phyloP scores from a whole-genome alignment of 2,113 vertebrate species.

The Larimichthys polyactis region DNA sequence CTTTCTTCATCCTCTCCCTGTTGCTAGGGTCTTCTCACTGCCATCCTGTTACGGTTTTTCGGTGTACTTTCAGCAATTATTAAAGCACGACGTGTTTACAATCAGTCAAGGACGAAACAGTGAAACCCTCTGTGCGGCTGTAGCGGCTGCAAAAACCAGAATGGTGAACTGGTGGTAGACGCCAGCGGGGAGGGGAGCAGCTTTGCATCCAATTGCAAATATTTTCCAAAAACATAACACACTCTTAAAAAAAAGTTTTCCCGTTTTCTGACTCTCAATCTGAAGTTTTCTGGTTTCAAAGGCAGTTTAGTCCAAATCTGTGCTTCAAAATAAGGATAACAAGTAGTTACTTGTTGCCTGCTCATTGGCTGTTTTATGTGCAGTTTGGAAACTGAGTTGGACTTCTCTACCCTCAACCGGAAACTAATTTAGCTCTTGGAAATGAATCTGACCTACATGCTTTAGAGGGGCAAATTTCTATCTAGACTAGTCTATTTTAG shows the following conservation, averaged over 20 bases:
- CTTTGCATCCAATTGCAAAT: constrained; percentile 51
- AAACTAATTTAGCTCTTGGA: constrained; percentile 50
- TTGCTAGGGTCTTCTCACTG: constrained; percentile 83
- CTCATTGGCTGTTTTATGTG: constrained; percentile 14
- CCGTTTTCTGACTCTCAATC: background rate
- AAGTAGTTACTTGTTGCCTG: background rate
- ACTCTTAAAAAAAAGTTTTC: background rate
- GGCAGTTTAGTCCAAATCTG: constrained; percentile 1
- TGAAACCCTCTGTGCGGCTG: constrained; percentile 33
- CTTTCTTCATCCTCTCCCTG: constrained; percentile 82
- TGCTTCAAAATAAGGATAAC: background rate
- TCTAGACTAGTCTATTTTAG: constrained; percentile 43
- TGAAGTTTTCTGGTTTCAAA: constrained; percentile 6
- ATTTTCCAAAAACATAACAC: constrained; percentile 23
- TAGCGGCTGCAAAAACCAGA: background rate
- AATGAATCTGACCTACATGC: constrained; percentile 43
- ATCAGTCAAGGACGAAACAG: constrained; percentile 47
- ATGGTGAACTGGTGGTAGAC: background rate
- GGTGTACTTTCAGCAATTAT: constrained; percentile 70
- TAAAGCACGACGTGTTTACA: constrained; percentile 66
- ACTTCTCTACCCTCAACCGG: constrained; percentile 24
- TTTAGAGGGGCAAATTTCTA: constrained; percentile 28
- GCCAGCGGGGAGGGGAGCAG: background rate
- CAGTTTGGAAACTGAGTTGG: constrained; percentile 29
- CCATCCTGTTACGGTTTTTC: constrained; percentile 70